Base-by-base conservation (phyloP, 2,113 vertebrate genomes). In the Syngnathus scovelli region DNA sequence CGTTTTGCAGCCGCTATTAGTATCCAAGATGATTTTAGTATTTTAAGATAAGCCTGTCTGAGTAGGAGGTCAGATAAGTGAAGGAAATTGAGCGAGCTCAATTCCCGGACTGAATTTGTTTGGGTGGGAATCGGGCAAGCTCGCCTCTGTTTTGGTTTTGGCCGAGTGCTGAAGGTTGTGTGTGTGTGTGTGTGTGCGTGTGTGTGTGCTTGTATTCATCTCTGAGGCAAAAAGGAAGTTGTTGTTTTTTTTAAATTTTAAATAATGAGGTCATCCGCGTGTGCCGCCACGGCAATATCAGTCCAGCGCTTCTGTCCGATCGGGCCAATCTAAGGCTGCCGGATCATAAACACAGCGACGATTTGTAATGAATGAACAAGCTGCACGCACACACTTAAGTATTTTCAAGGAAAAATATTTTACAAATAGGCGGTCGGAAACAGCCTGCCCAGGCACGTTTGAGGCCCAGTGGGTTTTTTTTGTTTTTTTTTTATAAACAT, bases 131-230 rank as follows among this genome's bases (percentile, higher is more conserved):
- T 72, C 74, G 70, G 33, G 66, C 44, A 12, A 66, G 46, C 67
- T 75, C 55, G 33, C 8, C 46, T 55, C 59, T 78, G 83, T 86
- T 87, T 87, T 77, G 81, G 79, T 77, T 84, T 77, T 80, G 48
- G 37, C 38, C 15, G 41, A 41, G 41, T 21, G 66, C 63, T 62
- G 73, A 85, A 86, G 85, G 79, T 36, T 82, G 72, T 33, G 48
- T 21, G 49, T 60, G 55, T 83, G 72, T 33, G 48, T n/a, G 49
- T 59, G 55, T 83, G 72, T 37, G 48, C n/a, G 49, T 59, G 55
- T 71, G 1, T 23, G 63, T 21, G 51, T 16, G 27, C 62, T 48
- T 43, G 58, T 71, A 43, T 33, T 33, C 18, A 54, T 76, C 64
- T 64, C 72, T 54, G 37, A 58, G 63, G 54, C 58, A 60, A 71